Evolutionary conservation across 2,113 vertebrate genomes (phyloP).

Genomic region (Channa argus): DNA sequence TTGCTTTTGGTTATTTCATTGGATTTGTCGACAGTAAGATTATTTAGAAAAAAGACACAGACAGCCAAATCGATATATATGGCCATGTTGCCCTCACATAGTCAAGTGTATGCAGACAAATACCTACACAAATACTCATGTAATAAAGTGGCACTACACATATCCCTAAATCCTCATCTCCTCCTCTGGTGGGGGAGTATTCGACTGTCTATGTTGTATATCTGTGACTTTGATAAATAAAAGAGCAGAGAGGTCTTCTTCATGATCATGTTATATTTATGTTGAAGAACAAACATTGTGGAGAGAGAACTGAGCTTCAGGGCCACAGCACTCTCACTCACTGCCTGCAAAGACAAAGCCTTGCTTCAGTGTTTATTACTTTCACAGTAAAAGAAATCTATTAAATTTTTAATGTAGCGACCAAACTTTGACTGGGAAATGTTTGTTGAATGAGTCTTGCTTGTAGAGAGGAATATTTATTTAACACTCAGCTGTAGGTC

Average conservation of each 20-base stretch:
- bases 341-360: slow-evolving; percentile 11
- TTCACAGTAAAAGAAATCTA: slow-evolving; percentile 27
- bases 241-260: slow-evolving; percentile 47
- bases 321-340: slow-evolving; percentile 9
- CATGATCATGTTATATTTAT: slow-evolving; percentile 57
- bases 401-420: slow-evolving; percentile 54
- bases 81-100: slow-evolving; percentile 16
- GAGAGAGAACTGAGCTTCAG: slow-evolving; percentile 3
- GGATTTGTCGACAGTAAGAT: slow-evolving; percentile 23
- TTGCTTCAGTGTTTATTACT: slow-evolving; percentile 40
- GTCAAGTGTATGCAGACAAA: neutral
- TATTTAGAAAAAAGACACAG: neutral
- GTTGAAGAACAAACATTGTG: slow-evolving; percentile 11
- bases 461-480: slow-evolving; percentile 50
- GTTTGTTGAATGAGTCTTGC: slow-evolving; percentile 47
- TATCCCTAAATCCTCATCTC: slow-evolving; percentile 4
- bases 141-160: neutral
- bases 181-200: neutral
- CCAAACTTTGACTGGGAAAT: slow-evolving; percentile 48
- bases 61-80: slow-evolving; percentile 10
- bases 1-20: slow-evolving; percentile 8
- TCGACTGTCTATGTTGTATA: slow-evolving; percentile 11
- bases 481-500: slow-evolving; percentile 37
- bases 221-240: slow-evolving; percentile 60
- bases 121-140: neutral